Evolutionary conservation across 2,888 invertebrate genomes (phyloP).

Genomic region (Glaucopsyche alexis): DNA sequence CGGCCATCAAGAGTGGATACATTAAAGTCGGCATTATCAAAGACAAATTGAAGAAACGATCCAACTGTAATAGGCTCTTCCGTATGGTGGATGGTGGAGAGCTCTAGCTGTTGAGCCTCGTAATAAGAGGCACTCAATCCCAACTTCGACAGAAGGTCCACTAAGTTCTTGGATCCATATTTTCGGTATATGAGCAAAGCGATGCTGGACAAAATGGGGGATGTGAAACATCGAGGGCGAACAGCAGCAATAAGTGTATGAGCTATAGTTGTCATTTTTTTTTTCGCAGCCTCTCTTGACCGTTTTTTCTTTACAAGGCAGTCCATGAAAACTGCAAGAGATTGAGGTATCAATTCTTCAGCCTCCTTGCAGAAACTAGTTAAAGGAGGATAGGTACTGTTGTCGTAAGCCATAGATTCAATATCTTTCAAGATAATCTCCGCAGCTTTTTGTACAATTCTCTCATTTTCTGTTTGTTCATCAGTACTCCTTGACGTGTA

Average conservation of each 20-base stretch:
- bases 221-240: not conserved
- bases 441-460: constrained; percentile 3
- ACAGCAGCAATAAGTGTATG: constrained; percentile 2
- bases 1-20: constrained; percentile 36
- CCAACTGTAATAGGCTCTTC: not conserved
- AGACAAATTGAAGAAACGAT: constrained; percentile 36
- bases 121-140: constrained; percentile 2
- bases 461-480: too few relatives aligned
- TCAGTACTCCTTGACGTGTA: constrained; percentile 1
- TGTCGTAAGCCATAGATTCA: constrained; percentile 1
- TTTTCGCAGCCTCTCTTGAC: constrained; percentile 1
- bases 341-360: constrained; percentile 1
- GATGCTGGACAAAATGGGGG: not conserved
- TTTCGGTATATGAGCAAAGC: constrained; percentile 1
- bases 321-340: constrained; percentile 1
- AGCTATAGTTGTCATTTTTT: constrained; percentile 2
- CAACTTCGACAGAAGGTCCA: not conserved
- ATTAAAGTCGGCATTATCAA: constrained; percentile 40
- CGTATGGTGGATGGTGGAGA: constrained; percentile 1
- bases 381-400: constrained; percentile 1
- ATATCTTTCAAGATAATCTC: constrained; percentile 1
- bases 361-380: not conserved
- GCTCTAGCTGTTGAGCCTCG: not conserved
- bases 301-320: constrained; percentile 1
- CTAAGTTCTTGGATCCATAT: constrained; percentile 5